Evolutionary conservation across 53 echinoderm and acorn worm species (phyloP).

Genomic region (Holothuria scabra): DNA sequence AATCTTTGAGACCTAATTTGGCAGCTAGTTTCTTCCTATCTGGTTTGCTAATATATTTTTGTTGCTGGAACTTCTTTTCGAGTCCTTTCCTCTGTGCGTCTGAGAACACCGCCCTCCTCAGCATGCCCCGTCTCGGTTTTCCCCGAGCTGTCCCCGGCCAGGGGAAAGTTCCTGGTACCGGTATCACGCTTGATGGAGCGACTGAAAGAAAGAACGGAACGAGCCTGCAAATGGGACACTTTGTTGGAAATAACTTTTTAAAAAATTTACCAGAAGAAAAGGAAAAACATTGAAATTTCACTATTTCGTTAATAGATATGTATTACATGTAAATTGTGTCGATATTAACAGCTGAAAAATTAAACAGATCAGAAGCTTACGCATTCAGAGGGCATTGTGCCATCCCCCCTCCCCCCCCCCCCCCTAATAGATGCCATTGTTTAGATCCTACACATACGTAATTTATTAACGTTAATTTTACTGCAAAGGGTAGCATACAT

Average conservation of each 20-base stretch:
- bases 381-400: too few relatives aligned
- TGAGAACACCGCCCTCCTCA: slow-evolving; percentile 93
- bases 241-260: neutral
- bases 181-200: slow-evolving; percentile 82
- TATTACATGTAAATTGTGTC: neutral
- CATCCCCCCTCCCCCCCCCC: too few relatives aligned
- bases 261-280: neutral
- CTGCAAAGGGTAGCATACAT: too few relatives aligned
- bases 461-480: too few relatives aligned
- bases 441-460: too few relatives aligned
- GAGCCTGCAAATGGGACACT: neutral
- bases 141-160: slow-evolving; percentile 94
- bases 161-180: slow-evolving; percentile 94
- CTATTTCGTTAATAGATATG: too few relatives aligned
- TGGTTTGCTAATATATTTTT: slow-evolving; percentile 98
- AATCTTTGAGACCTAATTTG: slow-evolving; percentile 95
- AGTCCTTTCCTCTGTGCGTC: slow-evolving; percentile 95
- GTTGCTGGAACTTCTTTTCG: slow-evolving; percentile 96
- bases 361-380: neutral
- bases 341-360: neutral
- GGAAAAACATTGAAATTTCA: neutral
- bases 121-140: slow-evolving; percentile 94
- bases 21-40: slow-evolving; percentile 95
- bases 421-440: too few relatives aligned
- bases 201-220: slow-evolving; percentile 40